A percentile compares a stretch with the other conserved stretches of the same genome.
These are phyloP conservation scores for Cossypha polioptera DNA, from an alignment of 2,797 vertebrate species.

Conservation along the genomic window DNA sequence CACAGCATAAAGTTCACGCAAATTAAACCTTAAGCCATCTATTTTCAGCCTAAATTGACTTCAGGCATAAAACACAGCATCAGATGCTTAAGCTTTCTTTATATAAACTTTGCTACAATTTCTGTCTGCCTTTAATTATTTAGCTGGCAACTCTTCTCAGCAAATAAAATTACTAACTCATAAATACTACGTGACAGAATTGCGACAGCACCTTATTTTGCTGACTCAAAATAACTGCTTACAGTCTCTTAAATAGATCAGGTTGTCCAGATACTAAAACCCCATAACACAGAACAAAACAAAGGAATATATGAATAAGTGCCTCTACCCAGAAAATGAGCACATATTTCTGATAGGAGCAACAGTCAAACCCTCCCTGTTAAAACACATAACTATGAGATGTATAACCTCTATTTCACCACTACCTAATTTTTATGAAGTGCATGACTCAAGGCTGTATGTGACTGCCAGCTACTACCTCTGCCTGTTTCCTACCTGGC, in stretches of 20 bases:
- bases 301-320: fast-evolving
- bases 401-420: background rate
- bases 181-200: background rate
- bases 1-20: background rate
- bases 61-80: background rate
- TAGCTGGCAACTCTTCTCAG: background rate
- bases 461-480: too few species aligned
- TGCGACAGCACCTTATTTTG: background rate
- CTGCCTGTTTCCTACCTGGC: background rate
- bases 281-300: fast-evolving
- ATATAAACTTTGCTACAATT: background rate
- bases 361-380: background rate
- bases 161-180: background rate
- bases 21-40: background rate
- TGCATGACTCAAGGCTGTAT: background rate
- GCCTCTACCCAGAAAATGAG: background rate
- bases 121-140: background rate
- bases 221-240: background rate
- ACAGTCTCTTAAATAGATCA: background rate
- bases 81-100: background rate
- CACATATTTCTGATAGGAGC: background rate
- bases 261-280: background rate
- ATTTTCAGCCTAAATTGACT: background rate
- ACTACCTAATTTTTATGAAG: background rate
- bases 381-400: background rate